Evolutionary conservation across 2,113 vertebrate genomes (phyloP).

Genomic region (Athene cunicularia): DNA sequence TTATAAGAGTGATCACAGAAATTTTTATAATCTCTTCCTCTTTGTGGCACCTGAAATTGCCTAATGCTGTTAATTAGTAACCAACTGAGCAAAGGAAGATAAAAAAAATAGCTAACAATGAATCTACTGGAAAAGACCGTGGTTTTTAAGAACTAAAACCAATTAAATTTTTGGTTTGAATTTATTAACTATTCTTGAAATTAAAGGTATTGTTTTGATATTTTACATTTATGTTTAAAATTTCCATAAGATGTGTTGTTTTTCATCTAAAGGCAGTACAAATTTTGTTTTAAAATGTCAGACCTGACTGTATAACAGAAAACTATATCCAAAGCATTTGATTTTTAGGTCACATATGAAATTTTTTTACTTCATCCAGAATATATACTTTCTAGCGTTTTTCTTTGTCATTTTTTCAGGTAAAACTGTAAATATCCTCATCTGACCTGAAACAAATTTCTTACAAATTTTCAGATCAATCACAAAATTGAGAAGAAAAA

Average conservation of each 20-base stretch:
- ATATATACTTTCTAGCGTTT: not conserved
- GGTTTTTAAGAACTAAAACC: not conserved
- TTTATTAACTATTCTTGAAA: not conserved
- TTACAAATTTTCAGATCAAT: not conserved
- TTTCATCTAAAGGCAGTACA: not conserved
- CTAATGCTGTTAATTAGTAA: not conserved
- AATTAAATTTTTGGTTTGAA: not conserved
- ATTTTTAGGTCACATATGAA: not conserved
- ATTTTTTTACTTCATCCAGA: not conserved
- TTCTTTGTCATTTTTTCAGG: not conserved
- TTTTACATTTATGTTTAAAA: not conserved
- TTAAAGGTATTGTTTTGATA: fast-evolving
- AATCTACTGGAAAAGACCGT: not conserved
- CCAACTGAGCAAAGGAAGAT: not conserved
- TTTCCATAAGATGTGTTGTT: not conserved
- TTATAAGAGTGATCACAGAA: not conserved
- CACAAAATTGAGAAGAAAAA: not conserved
- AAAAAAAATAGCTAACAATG: not conserved
- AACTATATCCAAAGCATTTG: not conserved
- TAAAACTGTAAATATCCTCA: not conserved
- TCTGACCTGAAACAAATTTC: not conserved
- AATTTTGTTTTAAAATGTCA: not conserved
- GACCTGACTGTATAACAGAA: not conserved
- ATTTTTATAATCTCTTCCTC: not conserved
- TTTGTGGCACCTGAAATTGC: not conserved